These are phyloP conservation scores for Meteorus sp. DNA, from an alignment of 1,140 invertebrate genomes.

Conservation along the genomic window DNA sequence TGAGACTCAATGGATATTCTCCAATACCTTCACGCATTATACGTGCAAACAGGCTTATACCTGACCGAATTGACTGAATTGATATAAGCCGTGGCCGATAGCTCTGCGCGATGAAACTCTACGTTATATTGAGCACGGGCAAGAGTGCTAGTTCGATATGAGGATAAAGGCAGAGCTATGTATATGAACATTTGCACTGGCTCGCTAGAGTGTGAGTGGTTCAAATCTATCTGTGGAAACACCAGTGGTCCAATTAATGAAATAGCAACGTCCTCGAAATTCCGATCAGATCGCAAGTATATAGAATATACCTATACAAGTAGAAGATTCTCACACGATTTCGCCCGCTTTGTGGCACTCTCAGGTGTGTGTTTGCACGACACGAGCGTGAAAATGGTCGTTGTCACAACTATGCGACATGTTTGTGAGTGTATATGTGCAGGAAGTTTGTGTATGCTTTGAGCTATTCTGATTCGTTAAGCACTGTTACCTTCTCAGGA, in stretches of 20 bases:
- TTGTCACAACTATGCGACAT: neutral
- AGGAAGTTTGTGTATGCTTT: too few species aligned
- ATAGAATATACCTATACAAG: too few species aligned
- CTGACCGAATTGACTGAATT: neutral
- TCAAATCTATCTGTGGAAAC: neutral
- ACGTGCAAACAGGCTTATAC: neutral
- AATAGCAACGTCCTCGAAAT: constrained; percentile 7
- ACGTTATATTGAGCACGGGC: neutral
- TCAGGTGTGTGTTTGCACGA: constrained; percentile 1
- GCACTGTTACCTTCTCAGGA: too few species aligned
- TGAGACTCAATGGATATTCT: too few species aligned
- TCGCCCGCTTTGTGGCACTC: neutral
- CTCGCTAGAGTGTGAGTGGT: too few species aligned
- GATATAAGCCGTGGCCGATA: constrained; percentile 3
- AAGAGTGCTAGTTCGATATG: too few species aligned
- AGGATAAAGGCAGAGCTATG: too few species aligned
- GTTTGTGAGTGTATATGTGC: too few species aligned
- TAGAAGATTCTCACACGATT: too few species aligned
- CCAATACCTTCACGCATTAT: neutral
- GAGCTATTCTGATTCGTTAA: too few species aligned
- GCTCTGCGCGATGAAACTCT: neutral
- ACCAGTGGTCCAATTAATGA: constrained; percentile 8
- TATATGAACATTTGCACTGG: too few species aligned
- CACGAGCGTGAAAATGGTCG: neutral
- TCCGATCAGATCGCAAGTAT: neutral